A percentile compares a stretch with the other conserved stretches of the same genome.
These are phyloP conservation scores for Cottoperca gobio DNA, from an alignment of 2,797 vertebrate species.

Conservation along the genomic window DNA sequence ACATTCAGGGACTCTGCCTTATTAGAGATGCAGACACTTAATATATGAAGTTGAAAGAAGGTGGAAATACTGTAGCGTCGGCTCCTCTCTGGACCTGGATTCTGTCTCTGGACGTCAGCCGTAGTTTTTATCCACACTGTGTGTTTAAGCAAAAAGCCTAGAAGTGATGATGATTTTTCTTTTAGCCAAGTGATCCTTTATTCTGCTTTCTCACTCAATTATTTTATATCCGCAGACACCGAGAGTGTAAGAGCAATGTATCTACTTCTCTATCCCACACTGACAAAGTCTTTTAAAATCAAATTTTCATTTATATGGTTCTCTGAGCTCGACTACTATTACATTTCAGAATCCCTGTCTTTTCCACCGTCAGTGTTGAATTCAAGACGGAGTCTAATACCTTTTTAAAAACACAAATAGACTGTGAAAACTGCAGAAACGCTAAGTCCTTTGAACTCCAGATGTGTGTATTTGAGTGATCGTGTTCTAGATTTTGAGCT, in stretches of 20 bases:
- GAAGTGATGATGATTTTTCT: conserved; percentile 44
- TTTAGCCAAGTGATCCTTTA: conserved; percentile 46
- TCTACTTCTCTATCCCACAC: conserved; percentile 14
- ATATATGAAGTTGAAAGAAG: conserved; percentile 45
- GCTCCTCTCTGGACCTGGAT: conserved; percentile 39
- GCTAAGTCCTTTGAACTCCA: conserved; percentile 35
- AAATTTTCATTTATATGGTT: conserved; percentile 40
- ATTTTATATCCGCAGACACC: conserved; percentile 41
- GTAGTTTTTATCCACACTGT: conserved; percentile 48
- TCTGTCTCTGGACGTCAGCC: conserved; percentile 12
- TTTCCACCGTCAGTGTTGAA: conserved; percentile 15
- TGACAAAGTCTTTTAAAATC: conserved; percentile 41
- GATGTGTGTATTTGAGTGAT: conserved; percentile 47
- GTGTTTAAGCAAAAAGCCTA: conserved; percentile 30
- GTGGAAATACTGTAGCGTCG: conserved; percentile 23
- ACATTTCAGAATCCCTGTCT: conserved; percentile 4
- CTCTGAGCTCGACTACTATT: conserved; percentile 29
- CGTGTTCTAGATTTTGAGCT: conserved; percentile 52
- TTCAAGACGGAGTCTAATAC: conserved; percentile 9
- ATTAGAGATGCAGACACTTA: conserved; percentile 42
- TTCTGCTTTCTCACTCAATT: conserved; percentile 48
- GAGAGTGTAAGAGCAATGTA: conserved; percentile 6
- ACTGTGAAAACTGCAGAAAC: conserved; percentile 41
- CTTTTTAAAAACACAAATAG: conserved; percentile 39
- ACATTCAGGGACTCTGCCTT: conserved; percentile 35